A percentile compares a stretch with the other conserved stretches of the same genome.
phyloP scores from a whole-genome alignment of 2,113 vertebrate species.

The Fregetta grallaria region DNA sequence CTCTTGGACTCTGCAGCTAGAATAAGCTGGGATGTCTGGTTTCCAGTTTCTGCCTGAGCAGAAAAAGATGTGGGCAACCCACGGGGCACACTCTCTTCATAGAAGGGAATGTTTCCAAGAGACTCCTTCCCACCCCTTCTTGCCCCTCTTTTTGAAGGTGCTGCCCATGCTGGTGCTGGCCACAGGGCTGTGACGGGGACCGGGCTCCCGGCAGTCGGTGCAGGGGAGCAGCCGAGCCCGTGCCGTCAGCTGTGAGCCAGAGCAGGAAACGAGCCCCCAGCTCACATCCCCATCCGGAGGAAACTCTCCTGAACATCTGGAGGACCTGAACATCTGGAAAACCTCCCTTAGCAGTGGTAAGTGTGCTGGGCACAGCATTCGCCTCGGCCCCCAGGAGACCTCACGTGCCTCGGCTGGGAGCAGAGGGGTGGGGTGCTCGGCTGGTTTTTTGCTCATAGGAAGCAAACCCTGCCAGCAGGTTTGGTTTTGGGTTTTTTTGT shows the following conservation, averaged over 20 bases:
- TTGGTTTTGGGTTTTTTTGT: too few relatives aligned
- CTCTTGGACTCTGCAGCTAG: background rate
- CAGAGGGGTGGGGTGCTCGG: background rate
- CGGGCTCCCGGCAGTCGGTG: background rate
- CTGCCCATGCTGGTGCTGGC: background rate
- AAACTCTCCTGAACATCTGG: conserved; percentile 52
- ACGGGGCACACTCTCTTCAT: background rate
- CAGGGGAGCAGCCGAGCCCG: background rate
- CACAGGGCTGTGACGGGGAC: background rate
- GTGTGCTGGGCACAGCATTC: background rate
- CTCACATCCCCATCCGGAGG: conserved; percentile 47
- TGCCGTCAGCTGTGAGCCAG: background rate
- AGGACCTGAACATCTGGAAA: conserved; percentile 56
- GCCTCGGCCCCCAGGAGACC: background rate
- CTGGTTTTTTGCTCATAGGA: background rate
- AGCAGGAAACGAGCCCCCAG: conserved; percentile 31
- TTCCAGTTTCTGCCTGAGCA: background rate
- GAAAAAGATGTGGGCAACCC: background rate
- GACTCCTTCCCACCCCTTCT: background rate
- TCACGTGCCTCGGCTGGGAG: background rate
- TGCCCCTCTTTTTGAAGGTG: background rate
- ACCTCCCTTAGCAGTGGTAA: background rate
- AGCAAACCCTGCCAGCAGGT: background rate
- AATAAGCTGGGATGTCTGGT: background rate
- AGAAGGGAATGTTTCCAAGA: background rate